Evolutionary conservation across 2,113 vertebrate genomes (phyloP).

Genomic region (Toxotes chatareus): DNA sequence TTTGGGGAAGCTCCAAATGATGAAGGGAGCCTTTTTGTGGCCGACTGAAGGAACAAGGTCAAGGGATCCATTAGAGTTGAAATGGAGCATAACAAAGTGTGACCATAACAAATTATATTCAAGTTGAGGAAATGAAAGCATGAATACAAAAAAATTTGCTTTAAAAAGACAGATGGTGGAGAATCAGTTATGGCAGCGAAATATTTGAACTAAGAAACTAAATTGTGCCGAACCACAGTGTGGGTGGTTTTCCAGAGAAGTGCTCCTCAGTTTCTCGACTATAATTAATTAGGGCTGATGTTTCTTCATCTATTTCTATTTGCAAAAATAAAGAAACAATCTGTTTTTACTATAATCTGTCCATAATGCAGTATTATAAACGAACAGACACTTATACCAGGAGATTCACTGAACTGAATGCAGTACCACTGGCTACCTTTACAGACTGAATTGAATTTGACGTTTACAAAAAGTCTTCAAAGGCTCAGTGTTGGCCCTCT

Average conservation of each 20-base stretch:
- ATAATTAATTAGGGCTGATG: background rate
- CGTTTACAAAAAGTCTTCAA: background rate
- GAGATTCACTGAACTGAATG: no score
- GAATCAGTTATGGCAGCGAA: background rate
- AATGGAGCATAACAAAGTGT: constrained; percentile 6
- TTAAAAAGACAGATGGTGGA: background rate
- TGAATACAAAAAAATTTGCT: background rate
- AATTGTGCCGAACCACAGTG: background rate
- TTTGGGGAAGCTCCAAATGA: background rate
- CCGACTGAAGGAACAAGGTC: background rate
- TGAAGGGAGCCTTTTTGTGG: constrained; percentile 15
- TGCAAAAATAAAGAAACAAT: no score
- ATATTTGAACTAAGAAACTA: background rate
- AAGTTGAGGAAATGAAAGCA: background rate
- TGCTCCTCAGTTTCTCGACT: no score
- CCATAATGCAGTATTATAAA: background rate
- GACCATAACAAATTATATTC: background rate
- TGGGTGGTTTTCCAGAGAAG: no score
- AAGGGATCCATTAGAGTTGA: background rate
- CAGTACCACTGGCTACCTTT: no score
- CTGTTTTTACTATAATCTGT: background rate
- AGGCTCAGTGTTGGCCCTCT: background rate
- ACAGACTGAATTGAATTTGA: background rate
- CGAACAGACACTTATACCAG: no score
- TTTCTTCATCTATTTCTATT: no score